Percentiles rank a stretch among this genome's conserved stretches.
Conservation (phyloP, 2,113 vertebrate species). For the Rhynchopsitta pachyrhyncha region DNA sequence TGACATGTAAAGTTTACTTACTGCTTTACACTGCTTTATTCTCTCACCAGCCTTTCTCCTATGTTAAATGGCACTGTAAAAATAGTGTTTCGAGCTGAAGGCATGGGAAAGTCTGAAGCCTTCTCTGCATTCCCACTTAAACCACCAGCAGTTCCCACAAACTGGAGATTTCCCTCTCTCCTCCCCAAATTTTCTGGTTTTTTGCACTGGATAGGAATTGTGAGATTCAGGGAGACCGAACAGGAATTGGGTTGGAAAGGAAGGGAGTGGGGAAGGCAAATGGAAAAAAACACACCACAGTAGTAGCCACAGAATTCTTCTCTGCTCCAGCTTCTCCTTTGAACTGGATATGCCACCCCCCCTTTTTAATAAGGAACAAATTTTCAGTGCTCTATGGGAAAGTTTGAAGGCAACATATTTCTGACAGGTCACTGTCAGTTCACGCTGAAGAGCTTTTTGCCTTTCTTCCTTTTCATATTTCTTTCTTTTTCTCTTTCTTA, state of each 20-base stretch:
- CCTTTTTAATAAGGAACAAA: slow-evolving; percentile 47
- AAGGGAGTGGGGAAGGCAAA: not conserved
- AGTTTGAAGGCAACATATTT: slow-evolving; percentile 46
- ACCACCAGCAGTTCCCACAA: slow-evolving; percentile 65
- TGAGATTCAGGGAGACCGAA: not conserved
- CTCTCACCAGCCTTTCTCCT: not conserved
- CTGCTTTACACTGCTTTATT: not conserved
- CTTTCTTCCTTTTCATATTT: not conserved
- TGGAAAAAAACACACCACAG: slow-evolving; percentile 45
- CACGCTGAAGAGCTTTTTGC: not conserved
- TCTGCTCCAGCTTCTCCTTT: slow-evolving; percentile 30
- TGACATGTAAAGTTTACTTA: not conserved
- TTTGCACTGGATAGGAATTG: not conserved
- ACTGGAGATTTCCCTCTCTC: slow-evolving; percentile 53
- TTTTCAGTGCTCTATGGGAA: slow-evolving; percentile 58
- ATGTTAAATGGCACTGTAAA: slow-evolving; percentile 27
- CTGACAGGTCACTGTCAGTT: slow-evolving; percentile 53
- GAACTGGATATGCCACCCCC: not conserved
- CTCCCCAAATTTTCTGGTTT: not conserved
- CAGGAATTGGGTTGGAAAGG: slow-evolving; percentile 1
- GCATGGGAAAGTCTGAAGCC: slow-evolving; percentile 62
- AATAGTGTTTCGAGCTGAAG: slow-evolving; percentile 26
- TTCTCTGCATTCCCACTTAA: slow-evolving; percentile 42
- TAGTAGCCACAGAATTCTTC: slow-evolving; percentile 41
- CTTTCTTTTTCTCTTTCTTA: not conserved